Evolutionary conservation across 1,140 invertebrate species (phyloP), one percentile per base, ranked within the genome.

Genomic region (Trachelipus rathkii): DNA sequence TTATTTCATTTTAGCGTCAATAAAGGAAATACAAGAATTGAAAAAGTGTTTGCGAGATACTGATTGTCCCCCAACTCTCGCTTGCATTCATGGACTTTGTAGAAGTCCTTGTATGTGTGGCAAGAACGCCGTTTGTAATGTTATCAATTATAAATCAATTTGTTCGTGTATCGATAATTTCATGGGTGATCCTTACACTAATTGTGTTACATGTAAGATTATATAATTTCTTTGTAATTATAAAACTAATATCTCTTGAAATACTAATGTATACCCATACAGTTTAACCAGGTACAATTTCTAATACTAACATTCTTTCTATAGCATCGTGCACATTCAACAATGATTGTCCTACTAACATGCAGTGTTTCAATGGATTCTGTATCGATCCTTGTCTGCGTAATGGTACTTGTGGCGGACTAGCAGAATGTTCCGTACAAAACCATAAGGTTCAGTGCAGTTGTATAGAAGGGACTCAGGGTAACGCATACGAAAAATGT

Each of bases 391-490:
- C 81, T 9, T 82, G 80, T 50, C 33, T 74, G 6, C 82, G 85
- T 0, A 86, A 86, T 21, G 87, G 90, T 77, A 87, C 90, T 0
- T 96, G 94, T 83, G 92, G 91, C 23, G 84, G 85, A 46, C 91
- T 90, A 19, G 90, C 94, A 3, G 88, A 94, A 75, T 96, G 94
- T 83, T 89, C 92, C 71, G 90, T 91, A 0, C 88, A 91, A 80
- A 86, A 90, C 75, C 92, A 94, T 81, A 86, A 88, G 82, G 88
- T 93, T 0, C 85, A 91, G 24, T 96, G 94, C 82, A 89, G 88
- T 78, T 96, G 94, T 84, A 93, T 93, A 13, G 85, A 86, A 68
- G 91, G 90, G 50, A 92, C 92, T 82, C 85, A 88, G 8, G 94
- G 94, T n/a, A 89, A 84, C 74, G 81, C 84, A 3, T 82, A 84